Percentiles rank a stretch among this genome's conserved stretches.
Conservation (phyloP, 2,888 invertebrate genomes). For the Hipparchia semele region DNA sequence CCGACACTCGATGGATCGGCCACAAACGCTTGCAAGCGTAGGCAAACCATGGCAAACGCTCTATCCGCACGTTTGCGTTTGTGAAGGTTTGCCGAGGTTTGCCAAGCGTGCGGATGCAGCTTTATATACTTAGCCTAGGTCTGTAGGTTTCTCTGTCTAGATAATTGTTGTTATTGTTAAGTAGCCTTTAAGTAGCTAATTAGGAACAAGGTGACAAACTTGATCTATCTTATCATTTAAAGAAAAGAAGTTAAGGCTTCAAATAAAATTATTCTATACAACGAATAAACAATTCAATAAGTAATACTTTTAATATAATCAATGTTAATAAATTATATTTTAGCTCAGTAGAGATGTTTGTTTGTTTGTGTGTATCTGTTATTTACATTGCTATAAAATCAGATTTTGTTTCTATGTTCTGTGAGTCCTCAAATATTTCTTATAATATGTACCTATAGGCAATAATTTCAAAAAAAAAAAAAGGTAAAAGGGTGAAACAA, state of each 20-base stretch:
- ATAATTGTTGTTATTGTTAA: slow-evolving; percentile 40
- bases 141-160: slow-evolving; percentile 38
- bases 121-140: no score
- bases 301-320: slow-evolving; percentile 8
- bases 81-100: no score
- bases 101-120: no score
- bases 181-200: slow-evolving; percentile 45
- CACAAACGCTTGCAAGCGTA: no score
- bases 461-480: no score
- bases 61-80: no score
- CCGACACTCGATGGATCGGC: no score
- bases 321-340: slow-evolving; percentile 4
- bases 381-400: background rate
- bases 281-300: slow-evolving; percentile 3
- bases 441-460: no score
- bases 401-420: background rate
- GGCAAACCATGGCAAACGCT: no score
- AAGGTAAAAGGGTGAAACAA: no score
- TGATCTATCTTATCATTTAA: slow-evolving; percentile 6
- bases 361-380: background rate
- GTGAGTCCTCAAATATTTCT: background rate
- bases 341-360: background rate
- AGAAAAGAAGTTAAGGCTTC: slow-evolving; percentile 15
- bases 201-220: slow-evolving; percentile 46
- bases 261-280: background rate